Conservation (phyloP, 2,888 invertebrate species). For the Drosophila birchii region DNA sequence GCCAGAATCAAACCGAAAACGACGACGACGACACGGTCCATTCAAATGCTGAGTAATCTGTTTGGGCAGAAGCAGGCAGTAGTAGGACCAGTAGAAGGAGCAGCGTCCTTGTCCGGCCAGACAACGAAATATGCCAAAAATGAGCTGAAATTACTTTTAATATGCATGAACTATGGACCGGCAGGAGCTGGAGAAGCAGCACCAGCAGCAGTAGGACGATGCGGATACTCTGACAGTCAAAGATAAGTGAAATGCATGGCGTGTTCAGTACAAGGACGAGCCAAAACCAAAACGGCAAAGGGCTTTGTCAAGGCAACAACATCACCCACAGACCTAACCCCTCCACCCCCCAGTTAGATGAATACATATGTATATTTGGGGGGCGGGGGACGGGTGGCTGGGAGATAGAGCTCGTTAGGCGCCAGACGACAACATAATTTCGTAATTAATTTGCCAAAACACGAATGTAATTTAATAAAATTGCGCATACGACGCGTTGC, state of each 20-base stretch:
- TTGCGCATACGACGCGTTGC: constrained; percentile 76
- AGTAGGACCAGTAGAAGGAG: not conserved
- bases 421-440: constrained; percentile 80
- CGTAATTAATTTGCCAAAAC: constrained; percentile 82
- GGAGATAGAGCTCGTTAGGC: constrained; percentile 60
- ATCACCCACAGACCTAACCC: not conserved
- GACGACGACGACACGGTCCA: constrained; percentile 43
- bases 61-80: constrained; percentile 31
- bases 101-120: constrained; percentile 44
- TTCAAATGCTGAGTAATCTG: constrained; percentile 76
- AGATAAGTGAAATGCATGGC: constrained; percentile 74
- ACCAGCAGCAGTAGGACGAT: constrained; percentile 18
- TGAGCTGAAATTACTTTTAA: constrained; percentile 76
- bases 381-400: constrained; percentile 23
- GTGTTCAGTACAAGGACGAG: constrained; percentile 5
- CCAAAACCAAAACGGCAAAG: constrained; percentile 5
- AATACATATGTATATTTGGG: constrained; percentile 35
- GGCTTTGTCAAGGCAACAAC: constrained; percentile 40
- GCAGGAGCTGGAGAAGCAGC: constrained; percentile 6
- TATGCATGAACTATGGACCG: constrained; percentile 54
- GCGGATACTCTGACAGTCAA: constrained; percentile 57
- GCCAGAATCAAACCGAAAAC: constrained; percentile 38
- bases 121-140: constrained; percentile 74
- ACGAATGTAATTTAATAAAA: constrained; percentile 82
- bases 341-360: constrained; percentile 13